Percentiles rank a stretch among this genome's conserved stretches.
phyloP scores from a whole-genome alignment of 2,888 invertebrate species.

The Nudaria mundana region DNA sequence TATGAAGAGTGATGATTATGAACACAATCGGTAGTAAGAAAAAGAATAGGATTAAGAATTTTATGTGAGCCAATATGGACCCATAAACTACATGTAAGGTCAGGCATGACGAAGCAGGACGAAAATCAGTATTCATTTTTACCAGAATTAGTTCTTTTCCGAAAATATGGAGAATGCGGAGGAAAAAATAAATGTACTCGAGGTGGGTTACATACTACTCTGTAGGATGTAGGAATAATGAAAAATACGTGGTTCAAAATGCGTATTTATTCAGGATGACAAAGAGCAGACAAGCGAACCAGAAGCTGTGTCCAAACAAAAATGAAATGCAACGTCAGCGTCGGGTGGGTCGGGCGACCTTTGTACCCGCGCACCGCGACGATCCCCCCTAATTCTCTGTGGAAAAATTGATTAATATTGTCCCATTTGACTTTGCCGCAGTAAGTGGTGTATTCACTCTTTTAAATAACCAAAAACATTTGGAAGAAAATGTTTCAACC shows the following conservation, averaged over 20 bases:
- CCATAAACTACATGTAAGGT: no score
- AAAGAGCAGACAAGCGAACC: slow-evolving; percentile 57
- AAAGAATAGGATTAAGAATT: no score
- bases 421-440: slow-evolving; percentile 53
- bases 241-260: slow-evolving; percentile 64
- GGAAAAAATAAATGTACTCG: slow-evolving; percentile 36
- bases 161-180: slow-evolving; percentile 24
- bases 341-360: slow-evolving; percentile 54
- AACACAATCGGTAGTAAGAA: no score
- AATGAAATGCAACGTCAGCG: slow-evolving; percentile 74
- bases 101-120: no score
- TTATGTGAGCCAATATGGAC: no score
- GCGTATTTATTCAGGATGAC: slow-evolving; percentile 68
- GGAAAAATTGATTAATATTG: slow-evolving; percentile 75
- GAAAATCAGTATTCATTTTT: no score
- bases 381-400: slow-evolving; percentile 60
- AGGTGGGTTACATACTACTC: slow-evolving; percentile 42
- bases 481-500: slow-evolving; percentile 51
- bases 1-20: no score
- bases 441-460: slow-evolving; percentile 57
- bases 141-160: slow-evolving; percentile 21
- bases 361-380: slow-evolving; percentile 54
- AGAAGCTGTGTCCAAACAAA: slow-evolving; percentile 64
- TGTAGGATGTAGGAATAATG: slow-evolving; percentile 54
- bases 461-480: slow-evolving; percentile 47